These are phyloP conservation scores for Paramisgurnus dabryanus DNA, from an alignment of 2,113 vertebrate species.

Conservation along the genomic window DNA sequence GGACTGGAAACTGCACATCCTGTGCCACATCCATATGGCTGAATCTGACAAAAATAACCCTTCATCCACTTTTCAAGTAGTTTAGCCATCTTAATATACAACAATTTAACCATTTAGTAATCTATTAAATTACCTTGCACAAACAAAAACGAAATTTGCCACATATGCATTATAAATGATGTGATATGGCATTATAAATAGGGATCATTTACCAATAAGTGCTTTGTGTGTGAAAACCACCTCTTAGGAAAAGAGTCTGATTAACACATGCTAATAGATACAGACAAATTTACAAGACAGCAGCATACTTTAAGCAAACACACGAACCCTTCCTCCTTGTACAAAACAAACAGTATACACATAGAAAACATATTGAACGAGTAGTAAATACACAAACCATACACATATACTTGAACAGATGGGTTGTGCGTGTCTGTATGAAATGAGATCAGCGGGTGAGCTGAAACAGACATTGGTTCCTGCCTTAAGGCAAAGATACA, in stretches of 20 bases:
- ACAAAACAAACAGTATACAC: not conserved
- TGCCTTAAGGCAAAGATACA: slow-evolving; percentile 30
- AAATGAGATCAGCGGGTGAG: slow-evolving; percentile 33
- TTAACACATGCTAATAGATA: slow-evolving; percentile 11
- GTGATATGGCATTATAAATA: too few relatives aligned
- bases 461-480: slow-evolving; percentile 20
- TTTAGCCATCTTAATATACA: too few relatives aligned
- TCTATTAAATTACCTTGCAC: too few relatives aligned
- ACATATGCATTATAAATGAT: too few relatives aligned
- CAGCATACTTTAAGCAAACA: slow-evolving; percentile 2
- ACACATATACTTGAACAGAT: slow-evolving; percentile 20
- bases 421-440: not conserved
- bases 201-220: too few relatives aligned
- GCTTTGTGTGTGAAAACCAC: slow-evolving; percentile 1
- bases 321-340: not conserved
- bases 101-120: too few relatives aligned
- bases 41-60: too few relatives aligned
- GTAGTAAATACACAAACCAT: slow-evolving; percentile 11
- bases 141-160: too few relatives aligned
- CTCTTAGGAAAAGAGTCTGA: not conserved
- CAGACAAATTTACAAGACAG: slow-evolving; percentile 15
- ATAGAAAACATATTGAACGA: not conserved
- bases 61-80: too few relatives aligned
- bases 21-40: too few relatives aligned
- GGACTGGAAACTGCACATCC: too few relatives aligned